A percentile compares a stretch with the other conserved stretches of the same genome.
These are phyloP conservation scores for Eueides isabella DNA, from an alignment of 1,140 invertebrate genomes.

Conservation along the genomic window DNA sequence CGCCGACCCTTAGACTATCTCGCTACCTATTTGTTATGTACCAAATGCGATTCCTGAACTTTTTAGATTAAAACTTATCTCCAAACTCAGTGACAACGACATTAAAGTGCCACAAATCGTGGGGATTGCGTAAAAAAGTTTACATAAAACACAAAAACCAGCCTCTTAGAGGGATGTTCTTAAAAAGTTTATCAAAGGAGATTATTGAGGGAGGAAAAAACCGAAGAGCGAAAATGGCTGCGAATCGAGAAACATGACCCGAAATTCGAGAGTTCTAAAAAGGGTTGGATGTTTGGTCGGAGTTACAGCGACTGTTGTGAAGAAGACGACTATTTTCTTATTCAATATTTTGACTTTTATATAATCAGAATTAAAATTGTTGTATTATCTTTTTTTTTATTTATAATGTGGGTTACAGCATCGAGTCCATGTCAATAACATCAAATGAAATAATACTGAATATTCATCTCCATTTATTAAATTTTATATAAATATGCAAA, in stretches of 20 bases:
- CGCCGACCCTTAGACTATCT: neutral
- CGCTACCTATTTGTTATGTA: neutral
- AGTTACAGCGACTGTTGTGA: neutral
- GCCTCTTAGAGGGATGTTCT: neutral
- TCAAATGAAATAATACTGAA: no score
- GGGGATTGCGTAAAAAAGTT: neutral
- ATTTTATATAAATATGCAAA: no score
- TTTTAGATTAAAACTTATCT: neutral
- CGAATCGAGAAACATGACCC: neutral
- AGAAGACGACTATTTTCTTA: neutral
- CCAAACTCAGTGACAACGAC: neutral
- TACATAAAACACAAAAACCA: slow-evolving; percentile 4
- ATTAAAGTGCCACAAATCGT: slow-evolving; percentile 5
- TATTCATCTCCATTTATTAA: no score
- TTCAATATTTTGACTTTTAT: neutral
- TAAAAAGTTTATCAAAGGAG: slow-evolving; percentile 9
- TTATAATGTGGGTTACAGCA: no score
- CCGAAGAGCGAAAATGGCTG: neutral
- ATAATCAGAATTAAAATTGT: neutral
- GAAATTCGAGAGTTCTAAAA: neutral
- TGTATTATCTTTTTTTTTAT: neutral
- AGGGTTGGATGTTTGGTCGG: neutral
- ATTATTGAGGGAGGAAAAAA: neutral
- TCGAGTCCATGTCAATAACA: no score
- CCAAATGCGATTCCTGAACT: neutral